Percentiles rank a stretch among this genome's conserved stretches.
Conservation (phyloP, 1,140 invertebrate species). For the Aporrectodea caliginosa region DNA sequence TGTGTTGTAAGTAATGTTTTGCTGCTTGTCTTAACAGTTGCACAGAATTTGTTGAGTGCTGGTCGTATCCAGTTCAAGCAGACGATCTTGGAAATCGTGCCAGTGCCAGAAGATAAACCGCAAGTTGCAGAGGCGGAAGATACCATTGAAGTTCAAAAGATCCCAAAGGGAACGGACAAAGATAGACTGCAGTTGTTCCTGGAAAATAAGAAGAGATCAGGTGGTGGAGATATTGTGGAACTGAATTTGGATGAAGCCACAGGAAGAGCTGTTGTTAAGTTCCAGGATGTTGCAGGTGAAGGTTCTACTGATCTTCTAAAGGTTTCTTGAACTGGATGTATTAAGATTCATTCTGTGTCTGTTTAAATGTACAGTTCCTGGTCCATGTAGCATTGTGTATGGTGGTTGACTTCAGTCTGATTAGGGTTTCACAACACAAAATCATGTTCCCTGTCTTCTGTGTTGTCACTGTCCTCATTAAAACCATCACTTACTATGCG, state of each 20-base stretch:
- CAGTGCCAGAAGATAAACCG: background rate
- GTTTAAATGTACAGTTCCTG: too few species aligned
- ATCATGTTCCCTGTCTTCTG: too few species aligned
- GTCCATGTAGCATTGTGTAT: too few species aligned
- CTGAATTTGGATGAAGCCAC: constrained; percentile 10
- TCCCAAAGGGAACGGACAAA: background rate
- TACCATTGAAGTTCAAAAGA: background rate
- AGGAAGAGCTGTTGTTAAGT: background rate
- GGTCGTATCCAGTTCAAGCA: background rate
- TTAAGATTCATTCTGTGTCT: too few species aligned
- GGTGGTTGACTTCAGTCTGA: too few species aligned
- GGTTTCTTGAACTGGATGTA: too few species aligned
- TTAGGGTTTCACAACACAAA: too few species aligned
- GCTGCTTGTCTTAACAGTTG: background rate
- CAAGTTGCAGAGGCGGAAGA: background rate
- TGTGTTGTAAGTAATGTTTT: too few species aligned
- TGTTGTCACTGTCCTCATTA: too few species aligned
- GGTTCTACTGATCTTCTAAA: too few species aligned
- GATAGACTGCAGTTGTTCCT: background rate
- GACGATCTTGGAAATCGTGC: background rate
- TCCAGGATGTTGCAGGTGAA: background rate
- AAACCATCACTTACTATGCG: too few species aligned
- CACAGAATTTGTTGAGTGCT: background rate
- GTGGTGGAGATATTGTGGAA: constrained; percentile 6
- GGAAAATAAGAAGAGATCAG: constrained; percentile 10